Conservation (phyloP, 2,888 invertebrate genomes). For the Gastracanthus pulcherrimus region DNA sequence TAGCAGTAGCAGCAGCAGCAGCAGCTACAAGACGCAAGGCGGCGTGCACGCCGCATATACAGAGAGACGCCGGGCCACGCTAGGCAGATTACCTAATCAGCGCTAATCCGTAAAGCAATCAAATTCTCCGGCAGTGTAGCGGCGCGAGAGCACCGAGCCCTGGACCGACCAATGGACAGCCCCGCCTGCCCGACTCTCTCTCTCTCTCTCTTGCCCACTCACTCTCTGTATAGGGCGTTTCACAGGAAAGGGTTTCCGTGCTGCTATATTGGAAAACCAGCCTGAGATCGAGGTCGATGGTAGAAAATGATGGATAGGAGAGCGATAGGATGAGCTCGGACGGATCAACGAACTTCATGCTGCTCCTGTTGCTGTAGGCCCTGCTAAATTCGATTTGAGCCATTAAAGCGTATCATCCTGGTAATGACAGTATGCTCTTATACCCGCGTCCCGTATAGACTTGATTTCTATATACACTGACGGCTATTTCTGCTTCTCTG, state of each 20-base stretch:
- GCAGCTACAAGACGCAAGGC: background rate
- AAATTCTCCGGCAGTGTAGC: slow-evolving; percentile 65
- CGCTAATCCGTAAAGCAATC: slow-evolving; percentile 74
- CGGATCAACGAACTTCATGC: background rate
- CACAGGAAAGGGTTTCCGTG: background rate
- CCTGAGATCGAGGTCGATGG: background rate
- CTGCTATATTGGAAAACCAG: slow-evolving; percentile 5
- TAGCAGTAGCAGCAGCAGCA: background rate
- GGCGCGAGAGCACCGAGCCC: too few species aligned
- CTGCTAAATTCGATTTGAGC: slow-evolving; percentile 75
- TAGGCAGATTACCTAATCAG: slow-evolving; percentile 74
- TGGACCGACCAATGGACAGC: too few species aligned
- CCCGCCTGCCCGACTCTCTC: too few species aligned
- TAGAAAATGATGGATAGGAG: background rate
- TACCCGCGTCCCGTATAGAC: slow-evolving; percentile 34
- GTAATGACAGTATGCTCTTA: slow-evolving; percentile 67
- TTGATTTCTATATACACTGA: slow-evolving; percentile 17
- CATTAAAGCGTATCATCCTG: slow-evolving; percentile 74
- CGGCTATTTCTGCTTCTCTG: too few species aligned
- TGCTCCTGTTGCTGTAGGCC: background rate
- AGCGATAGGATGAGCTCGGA: background rate
- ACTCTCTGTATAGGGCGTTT: background rate
- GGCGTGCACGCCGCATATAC: background rate
- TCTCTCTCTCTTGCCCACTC: too few species aligned
- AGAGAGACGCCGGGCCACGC: background rate